phyloP scores from a whole-genome alignment of 2,888 invertebrate species.

The Tipula lateralis region DNA sequence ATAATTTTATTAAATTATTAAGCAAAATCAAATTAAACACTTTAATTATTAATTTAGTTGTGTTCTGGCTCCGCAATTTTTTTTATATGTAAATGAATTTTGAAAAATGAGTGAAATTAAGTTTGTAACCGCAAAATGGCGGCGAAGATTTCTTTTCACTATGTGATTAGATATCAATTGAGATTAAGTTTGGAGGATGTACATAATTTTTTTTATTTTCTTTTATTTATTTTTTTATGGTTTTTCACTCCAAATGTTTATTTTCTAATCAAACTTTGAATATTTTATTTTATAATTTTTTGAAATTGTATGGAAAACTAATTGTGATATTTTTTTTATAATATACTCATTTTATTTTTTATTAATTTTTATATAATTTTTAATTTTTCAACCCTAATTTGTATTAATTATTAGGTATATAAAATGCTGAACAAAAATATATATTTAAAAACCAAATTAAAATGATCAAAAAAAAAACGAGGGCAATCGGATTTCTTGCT shows the following conservation, averaged over 20 bases:
- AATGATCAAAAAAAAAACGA: background rate
- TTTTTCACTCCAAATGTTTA: background rate
- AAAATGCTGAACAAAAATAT: conserved; percentile 19
- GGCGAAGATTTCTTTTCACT: background rate
- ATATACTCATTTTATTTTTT: conserved; percentile 19
- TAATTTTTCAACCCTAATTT: background rate
- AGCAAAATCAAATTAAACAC: background rate
- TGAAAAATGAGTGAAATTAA: background rate
- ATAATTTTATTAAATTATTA: conserved; percentile 20
- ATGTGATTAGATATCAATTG: background rate
- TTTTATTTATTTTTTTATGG: background rate
- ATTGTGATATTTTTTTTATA: background rate
- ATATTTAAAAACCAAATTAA: background rate
- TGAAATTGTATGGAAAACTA: background rate
- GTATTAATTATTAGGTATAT: background rate
- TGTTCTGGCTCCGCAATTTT: background rate
- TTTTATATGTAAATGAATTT: background rate
- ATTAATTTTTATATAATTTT: background rate
- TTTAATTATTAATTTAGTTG: background rate
- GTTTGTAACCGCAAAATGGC: background rate
- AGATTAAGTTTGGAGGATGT: conserved; percentile 12
- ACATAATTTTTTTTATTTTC: background rate
- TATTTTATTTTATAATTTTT: background rate
- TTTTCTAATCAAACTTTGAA: background rate
- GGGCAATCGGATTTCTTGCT: background rate